A percentile compares a stretch with the other conserved stretches of the same genome.
These are phyloP conservation scores for Geophilus truncorum DNA, from an alignment of 2,888 invertebrate genomes.

Conservation along the genomic window DNA sequence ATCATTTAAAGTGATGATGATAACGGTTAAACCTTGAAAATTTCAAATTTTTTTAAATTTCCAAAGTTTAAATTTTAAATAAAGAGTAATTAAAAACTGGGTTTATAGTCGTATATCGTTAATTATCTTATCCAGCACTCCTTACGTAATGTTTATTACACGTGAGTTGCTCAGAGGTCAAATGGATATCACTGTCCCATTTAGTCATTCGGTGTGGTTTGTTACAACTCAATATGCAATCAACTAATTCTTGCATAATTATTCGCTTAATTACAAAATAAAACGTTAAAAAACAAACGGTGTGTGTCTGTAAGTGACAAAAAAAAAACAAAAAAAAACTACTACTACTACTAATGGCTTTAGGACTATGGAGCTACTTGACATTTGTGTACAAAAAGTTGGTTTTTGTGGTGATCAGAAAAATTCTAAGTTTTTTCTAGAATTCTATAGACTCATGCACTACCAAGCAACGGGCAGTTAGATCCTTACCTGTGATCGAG, in stretches of 20 bases:
- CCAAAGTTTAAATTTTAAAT: no score
- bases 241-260: neutral
- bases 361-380: no score
- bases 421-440: no score
- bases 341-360: no score
- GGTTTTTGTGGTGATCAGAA: no score
- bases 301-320: neutral
- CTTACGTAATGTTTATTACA: neutral
- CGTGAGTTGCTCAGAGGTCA: neutral
- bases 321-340: no score
- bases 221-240: neutral
- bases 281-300: neutral
- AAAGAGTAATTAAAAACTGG: no score
- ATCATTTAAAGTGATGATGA: no score
- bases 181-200: neutral
- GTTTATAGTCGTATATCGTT: neutral
- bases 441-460: neutral
- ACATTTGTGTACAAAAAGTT: no score
- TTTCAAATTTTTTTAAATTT: no score
- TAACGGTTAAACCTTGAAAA: no score
- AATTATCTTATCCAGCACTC: neutral
- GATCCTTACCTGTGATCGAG: slow-evolving; percentile 7
- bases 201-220: neutral
- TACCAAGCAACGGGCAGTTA: neutral
- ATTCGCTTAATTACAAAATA: neutral